Base-by-base conservation (phyloP, 2,888 invertebrate genomes). In the Priocnemis perturbator region DNA sequence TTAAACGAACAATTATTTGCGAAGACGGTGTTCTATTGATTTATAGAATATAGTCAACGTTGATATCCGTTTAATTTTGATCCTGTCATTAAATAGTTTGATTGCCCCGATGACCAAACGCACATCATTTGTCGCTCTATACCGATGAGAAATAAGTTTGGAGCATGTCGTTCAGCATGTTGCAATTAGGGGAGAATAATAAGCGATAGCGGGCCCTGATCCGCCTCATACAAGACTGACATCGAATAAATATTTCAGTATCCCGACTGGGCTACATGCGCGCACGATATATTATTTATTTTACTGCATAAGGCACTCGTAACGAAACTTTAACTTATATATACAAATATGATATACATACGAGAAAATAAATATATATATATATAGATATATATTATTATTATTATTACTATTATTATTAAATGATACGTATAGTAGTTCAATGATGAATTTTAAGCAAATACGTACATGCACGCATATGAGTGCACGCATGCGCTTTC, bases 211-310 rank as follows among this genome's bases (percentile, higher is more conserved):
- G 81, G 77, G 78, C 72, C 76, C 73, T 77, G 83, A 74, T 77
- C 70, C 73, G 70, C 70, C 74, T 79, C 53, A 53, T 68, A 77
- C 71, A 82, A 81, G 82, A 81, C 82, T 82, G 81, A 81, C 75
- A 77, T 75, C 76, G 59, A 59, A 63, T 76, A 81, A 81, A 81
- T 79, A 80, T 77, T 78, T 70, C 70, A 74, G 68, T 73, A 69
- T 69, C 63, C 63, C 60, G 73, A 59, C 62, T 66, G 64, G 52
- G 73, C 64, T 30, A 53, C 50, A 58, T 61, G 66, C 59, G 52
- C 76, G 75, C 71, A 70, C 72, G 77, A 71, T 81, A 71, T 77
- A 77, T 85, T 85, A 85, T 86, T 86, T 85, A 84, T 84, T 37
- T 37, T 79, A 64, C 53, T 45, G 74, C 70, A 66, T 66, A 61